A percentile compares a stretch with the other conserved stretches of the same genome.
These are phyloP conservation scores for Rhopilema esculentum DNA, from an alignment of 30 jellyfish, hydroid and myxozoan genomes.

Conservation along the genomic window DNA sequence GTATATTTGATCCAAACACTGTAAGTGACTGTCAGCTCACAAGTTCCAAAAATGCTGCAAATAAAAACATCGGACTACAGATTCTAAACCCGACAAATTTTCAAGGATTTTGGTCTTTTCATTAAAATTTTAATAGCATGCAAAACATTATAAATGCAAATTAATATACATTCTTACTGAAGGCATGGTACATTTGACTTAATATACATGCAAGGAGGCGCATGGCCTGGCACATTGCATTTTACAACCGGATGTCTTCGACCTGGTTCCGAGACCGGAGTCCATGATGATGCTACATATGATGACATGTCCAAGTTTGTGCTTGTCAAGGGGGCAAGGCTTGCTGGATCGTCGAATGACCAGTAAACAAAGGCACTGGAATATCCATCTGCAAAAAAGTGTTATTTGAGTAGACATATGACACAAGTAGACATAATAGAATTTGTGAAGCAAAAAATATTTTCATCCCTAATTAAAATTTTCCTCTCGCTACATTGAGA, in stretches of 20 bases:
- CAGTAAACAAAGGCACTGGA: constrained; percentile 12
- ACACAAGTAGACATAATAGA: too few species aligned
- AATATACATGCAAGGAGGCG: background rate
- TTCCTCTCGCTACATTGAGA: too few species aligned
- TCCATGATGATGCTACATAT: background rate
- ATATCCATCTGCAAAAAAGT: constrained; percentile 24
- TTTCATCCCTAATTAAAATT: too few species aligned
- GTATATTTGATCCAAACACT: constrained; percentile 20
- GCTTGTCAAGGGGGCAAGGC: constrained; percentile 7
- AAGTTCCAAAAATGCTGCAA: constrained; percentile 16
- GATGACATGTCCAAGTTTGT: constrained; percentile 8
- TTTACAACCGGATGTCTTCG: constrained; percentile 5
- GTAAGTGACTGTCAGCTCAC: constrained; percentile 14
- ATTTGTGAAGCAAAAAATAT: too few species aligned
- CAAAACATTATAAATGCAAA: too few species aligned
- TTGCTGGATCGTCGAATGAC: constrained; percentile 5
- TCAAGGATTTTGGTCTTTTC: too few species aligned
- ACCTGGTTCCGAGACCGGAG: constrained; percentile 3
- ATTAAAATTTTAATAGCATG: too few species aligned
- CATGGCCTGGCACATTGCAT: constrained; percentile 4
- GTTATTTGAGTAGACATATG: too few species aligned
- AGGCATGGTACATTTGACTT: constrained; percentile 1
- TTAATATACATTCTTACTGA: constrained; percentile 24
- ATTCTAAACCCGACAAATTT: too few species aligned
- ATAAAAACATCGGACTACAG: background rate